Percentiles rank a stretch among this genome's conserved stretches.
phyloP scores from a whole-genome alignment of 2,888 invertebrate species.

The Coleophora deauratella region DNA sequence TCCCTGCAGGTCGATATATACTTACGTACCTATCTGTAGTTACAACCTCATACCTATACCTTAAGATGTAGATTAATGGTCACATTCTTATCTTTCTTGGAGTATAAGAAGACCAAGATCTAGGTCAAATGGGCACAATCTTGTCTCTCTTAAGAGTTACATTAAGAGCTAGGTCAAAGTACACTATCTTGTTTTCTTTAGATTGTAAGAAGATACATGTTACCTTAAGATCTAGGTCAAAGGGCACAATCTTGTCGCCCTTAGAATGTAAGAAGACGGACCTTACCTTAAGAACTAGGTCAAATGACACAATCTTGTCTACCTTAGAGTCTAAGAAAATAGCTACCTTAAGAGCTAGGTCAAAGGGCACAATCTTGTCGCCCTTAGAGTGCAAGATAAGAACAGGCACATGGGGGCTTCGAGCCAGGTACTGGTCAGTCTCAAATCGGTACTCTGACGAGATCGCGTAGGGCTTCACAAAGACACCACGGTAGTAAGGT shows the following conservation, averaged over 20 bases:
- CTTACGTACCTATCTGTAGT: too few relatives aligned
- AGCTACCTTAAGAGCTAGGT: conserved; percentile 81
- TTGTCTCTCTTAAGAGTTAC: conserved; percentile 91
- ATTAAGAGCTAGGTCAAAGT: too few relatives aligned
- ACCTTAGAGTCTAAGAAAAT: too few relatives aligned
- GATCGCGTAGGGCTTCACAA: conserved; percentile 83
- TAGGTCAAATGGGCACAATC: conserved; percentile 86
- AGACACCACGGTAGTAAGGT: conserved; percentile 88
- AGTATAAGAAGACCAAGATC: too few relatives aligned
- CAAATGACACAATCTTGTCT: too few relatives aligned
- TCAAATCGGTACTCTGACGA: conserved; percentile 83
- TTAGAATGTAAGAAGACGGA: conserved; percentile 94
- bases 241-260: conserved; percentile 91
- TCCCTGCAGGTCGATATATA: too few relatives aligned
- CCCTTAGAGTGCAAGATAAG: conserved; percentile 93
- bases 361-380: conserved; percentile 88
- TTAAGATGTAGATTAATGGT: too few relatives aligned
- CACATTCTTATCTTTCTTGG: too few relatives aligned
- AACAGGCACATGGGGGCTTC: conserved; percentile 80
- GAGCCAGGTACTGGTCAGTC: conserved; percentile 82
- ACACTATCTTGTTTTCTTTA: too few relatives aligned
- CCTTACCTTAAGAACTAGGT: too few relatives aligned
- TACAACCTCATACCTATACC: too few relatives aligned
- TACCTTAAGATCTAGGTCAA: conserved; percentile 82
- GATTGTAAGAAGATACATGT: neutral